Evolutionary conservation across 2,888 invertebrate genomes (phyloP).

Genomic region (Sinodicranocentrus sp.): DNA sequence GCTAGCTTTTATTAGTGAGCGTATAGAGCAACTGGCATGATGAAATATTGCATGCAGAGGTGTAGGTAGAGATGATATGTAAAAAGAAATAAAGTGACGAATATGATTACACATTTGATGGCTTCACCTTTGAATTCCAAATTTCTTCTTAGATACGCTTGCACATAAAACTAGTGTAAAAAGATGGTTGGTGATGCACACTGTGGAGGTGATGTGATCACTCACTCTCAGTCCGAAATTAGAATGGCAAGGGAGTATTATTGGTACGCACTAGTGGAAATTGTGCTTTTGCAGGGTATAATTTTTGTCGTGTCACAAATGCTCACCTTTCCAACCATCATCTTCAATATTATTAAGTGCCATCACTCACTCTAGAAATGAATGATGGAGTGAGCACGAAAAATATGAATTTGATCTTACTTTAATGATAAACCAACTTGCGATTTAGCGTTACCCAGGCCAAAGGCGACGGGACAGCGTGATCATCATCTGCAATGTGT

Average conservation of each 20-base stretch:
- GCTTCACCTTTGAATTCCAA: not conserved
- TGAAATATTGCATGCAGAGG: not conserved
- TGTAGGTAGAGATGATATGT: not conserved
- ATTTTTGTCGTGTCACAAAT: no score
- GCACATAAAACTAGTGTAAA: no score
- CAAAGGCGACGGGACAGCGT: conserved; percentile 35
- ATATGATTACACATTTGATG: conserved; percentile 1
- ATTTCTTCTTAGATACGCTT: not conserved
- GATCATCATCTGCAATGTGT: conserved; percentile 19
- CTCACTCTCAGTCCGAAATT: conserved; percentile 8
- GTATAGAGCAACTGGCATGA: not conserved
- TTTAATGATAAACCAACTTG: conserved; percentile 27
- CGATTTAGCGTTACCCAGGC: not conserved
- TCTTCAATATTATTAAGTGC: conserved; percentile 27
- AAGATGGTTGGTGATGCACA: not conserved
- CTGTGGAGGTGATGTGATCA: not conserved
- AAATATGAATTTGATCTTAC: conserved; percentile 22
- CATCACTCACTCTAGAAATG: conserved; percentile 17
- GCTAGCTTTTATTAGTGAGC: not conserved
- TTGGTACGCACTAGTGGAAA: not conserved
- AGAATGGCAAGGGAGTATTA: not conserved
- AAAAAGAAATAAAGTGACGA: not conserved
- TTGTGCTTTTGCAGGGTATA: no score
- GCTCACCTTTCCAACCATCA: conserved; percentile 15
- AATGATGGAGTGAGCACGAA: not conserved